Conservation (phyloP, 2,113 vertebrate species). For the Pelecanus crispus region DNA sequence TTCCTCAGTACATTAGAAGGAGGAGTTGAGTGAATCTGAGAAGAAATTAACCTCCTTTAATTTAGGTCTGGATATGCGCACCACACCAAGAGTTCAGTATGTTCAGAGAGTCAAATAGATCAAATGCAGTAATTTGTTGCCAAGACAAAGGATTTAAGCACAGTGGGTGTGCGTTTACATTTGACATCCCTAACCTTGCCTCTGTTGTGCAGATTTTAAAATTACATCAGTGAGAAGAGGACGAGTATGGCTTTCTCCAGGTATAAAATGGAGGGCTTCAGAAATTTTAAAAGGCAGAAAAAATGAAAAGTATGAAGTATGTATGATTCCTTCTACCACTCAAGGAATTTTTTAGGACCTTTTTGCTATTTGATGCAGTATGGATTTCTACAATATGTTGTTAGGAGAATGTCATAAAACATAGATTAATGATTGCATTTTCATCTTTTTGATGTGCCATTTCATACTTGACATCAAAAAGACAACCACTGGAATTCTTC, state of each 20-base stretch:
- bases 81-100: background rate
- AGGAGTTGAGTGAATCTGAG: background rate
- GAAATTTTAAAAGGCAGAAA: background rate
- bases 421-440: constrained; percentile 74
- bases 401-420: constrained; percentile 67
- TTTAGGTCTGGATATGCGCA: background rate
- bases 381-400: constrained; percentile 41
- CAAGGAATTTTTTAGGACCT: background rate
- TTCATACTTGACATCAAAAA: constrained; percentile 75
- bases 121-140: background rate
- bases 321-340: background rate
- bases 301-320: background rate
- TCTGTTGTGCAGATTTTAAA: background rate
- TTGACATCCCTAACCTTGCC: background rate
- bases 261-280: background rate
- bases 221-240: background rate
- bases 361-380: constrained; percentile 24
- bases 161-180: background rate
- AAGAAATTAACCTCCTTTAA: background rate
- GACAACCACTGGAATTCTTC: constrained; percentile 61
- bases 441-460: constrained; percentile 73
- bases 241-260: background rate
- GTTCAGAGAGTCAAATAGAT: background rate
- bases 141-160: background rate
- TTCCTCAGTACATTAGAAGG: background rate